Base-by-base conservation (phyloP, 2,113 vertebrate genomes). In the Crypturellus undulatus region DNA sequence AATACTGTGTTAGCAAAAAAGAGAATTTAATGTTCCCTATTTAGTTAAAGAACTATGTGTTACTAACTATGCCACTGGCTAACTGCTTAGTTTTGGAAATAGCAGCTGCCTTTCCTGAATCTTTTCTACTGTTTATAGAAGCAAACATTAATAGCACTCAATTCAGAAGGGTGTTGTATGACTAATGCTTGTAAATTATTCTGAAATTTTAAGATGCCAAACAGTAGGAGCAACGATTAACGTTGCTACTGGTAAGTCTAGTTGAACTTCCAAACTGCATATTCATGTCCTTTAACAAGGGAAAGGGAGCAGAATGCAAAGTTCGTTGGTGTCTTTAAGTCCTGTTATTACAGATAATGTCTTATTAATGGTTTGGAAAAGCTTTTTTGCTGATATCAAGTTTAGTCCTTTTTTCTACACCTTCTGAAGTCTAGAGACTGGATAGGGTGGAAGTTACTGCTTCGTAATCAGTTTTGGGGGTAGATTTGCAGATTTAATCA, bases 311-410 rank as follows among this genome's bases (percentile, higher is more conserved):
- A 91, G 56, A 84, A 90, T 71, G 32, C 58, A 86, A 76, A 36
- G 13, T 43, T 92, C 62, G 28, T 43, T 71, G 58, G 52, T 30
- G 58, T 64, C 92, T 78, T 81, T 26, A 71, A 84, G 34, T 89
- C 52, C 59, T 92, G 3, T 93, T 58, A 77, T 73, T 79, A 71
- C 15, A 43, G 28, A 32, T 92, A 79, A 82, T 87, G 59, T 76
- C 69, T 94, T 94, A 89, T 82, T 94, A 96, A 87, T 72, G 91
- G 34, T 20, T 45, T 92, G 78, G 73, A 84, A 94, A 92, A 94
- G 4, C 63, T 43, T 82, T 40, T 78, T 87, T 73, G 51, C 40
- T 72, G 84, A 65, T 84, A 84, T 1, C 28, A 86, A 34, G 10
- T 92, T 90, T 63, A 80, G 52, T 30, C 71, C 13, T 34, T 89